Percentiles rank a stretch among this genome's conserved stretches.
These are phyloP conservation scores for Sialis fuliginosa DNA, from an alignment of 2,888 invertebrate species.

Conservation along the genomic window DNA sequence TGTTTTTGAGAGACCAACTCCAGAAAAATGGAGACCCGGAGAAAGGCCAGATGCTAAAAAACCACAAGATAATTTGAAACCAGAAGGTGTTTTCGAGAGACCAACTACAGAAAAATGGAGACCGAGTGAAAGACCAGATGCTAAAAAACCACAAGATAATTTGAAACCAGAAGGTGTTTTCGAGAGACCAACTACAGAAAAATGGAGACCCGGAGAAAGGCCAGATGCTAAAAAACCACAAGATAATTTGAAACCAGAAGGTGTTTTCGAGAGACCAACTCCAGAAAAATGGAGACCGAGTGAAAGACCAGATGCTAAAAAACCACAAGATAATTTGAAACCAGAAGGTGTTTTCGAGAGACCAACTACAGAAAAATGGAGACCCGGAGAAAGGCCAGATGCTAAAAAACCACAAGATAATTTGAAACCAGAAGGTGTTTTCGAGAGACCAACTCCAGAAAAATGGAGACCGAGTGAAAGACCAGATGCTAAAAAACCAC, in stretches of 20 bases:
- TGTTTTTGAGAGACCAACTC: conserved; percentile 30
- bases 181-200: conserved; percentile 18
- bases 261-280: conserved; percentile 24
- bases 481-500: conserved; percentile 27
- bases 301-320: conserved; percentile 23
- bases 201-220: conserved; percentile 26
- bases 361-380: conserved; percentile 18
- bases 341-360: conserved; percentile 31
- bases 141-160: conserved; percentile 22
- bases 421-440: conserved; percentile 26
- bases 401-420: conserved; percentile 27
- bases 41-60: conserved; percentile 25
- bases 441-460: conserved; percentile 19
- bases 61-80: conserved; percentile 27
- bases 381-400: conserved; percentile 24
- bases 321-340: conserved; percentile 27
- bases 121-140: conserved; percentile 30
- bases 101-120: conserved; percentile 24
- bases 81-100: conserved; percentile 35
- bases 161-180: conserved; percentile 23
- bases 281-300: conserved; percentile 24
- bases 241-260: conserved; percentile 30
- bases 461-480: conserved; percentile 25
- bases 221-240: conserved; percentile 22
- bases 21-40: conserved; percentile 23